These are phyloP conservation scores for Leucozona laternaria DNA, from an alignment of 2,888 invertebrate genomes.

Conservation along the genomic window DNA sequence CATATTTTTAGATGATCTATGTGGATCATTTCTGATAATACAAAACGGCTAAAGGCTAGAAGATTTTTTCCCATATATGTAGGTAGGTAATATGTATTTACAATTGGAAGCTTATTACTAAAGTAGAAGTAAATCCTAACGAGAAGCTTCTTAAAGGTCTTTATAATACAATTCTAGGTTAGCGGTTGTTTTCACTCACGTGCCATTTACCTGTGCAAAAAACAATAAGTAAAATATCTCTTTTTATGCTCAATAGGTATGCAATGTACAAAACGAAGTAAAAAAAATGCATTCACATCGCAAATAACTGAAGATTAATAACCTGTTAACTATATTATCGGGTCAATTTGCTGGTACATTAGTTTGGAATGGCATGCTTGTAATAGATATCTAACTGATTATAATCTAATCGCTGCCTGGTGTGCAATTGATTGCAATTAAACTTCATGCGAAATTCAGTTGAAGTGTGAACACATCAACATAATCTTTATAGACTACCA, in stretches of 20 bases:
- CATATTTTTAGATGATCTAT: too few species aligned
- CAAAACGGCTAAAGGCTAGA: too few species aligned
- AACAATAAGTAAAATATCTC: neutral
- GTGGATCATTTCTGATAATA: too few species aligned
- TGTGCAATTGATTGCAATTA: conserved; percentile 53
- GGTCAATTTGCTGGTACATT: conserved; percentile 39
- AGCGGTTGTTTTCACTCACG: neutral
- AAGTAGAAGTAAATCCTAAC: neutral
- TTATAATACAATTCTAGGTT: neutral
- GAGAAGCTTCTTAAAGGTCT: neutral
- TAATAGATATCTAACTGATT: conserved; percentile 33
- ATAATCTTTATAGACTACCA: neutral
- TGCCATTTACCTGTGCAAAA: neutral
- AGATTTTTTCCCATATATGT: too few species aligned
- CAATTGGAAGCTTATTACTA: too few species aligned
- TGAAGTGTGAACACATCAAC: conserved; percentile 37
- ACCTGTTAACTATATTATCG: conserved; percentile 41
- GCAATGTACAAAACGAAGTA: too few species aligned
- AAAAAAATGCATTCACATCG: neutral
- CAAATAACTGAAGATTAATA: conserved; percentile 13
- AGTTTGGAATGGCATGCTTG: conserved; percentile 29
- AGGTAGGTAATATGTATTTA: too few species aligned
- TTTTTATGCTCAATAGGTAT: too few species aligned
- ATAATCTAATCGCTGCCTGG: conserved; percentile 44
- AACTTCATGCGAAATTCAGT: conserved; percentile 44